A percentile compares a stretch with the other conserved stretches of the same genome.
These are phyloP conservation scores for Drosophila truncata DNA, from an alignment of 1,140 invertebrate species.

Conservation along the genomic window DNA sequence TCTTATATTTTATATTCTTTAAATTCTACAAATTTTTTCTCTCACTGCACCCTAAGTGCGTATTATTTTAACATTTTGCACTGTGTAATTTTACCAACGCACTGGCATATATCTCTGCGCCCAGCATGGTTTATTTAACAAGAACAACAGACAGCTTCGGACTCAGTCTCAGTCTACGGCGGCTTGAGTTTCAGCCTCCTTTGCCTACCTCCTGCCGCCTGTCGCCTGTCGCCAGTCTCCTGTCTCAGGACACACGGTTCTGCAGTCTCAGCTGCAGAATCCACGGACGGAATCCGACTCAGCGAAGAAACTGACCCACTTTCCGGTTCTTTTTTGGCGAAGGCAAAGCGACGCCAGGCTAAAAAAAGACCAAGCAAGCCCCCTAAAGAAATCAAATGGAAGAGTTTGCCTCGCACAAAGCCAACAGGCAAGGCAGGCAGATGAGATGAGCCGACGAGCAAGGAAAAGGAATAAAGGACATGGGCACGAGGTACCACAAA, in stretches of 20 bases:
- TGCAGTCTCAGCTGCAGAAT: conserved; percentile 28
- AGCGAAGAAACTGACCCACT: conserved; percentile 73
- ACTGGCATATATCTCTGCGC: conserved; percentile 31
- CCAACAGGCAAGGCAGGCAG: conserved; percentile 15
- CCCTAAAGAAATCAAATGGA: conserved; percentile 79
- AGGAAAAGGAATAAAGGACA: conserved; percentile 21
- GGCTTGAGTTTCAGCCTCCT: conserved; percentile 22
- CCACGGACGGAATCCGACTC: conserved; percentile 29
- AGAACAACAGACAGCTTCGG: conserved; percentile 65
- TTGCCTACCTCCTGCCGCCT: conserved; percentile 1
- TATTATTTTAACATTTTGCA: conserved; percentile 21
- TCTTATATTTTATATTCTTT: neutral
- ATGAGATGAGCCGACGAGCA: conserved; percentile 31
- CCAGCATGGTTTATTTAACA: conserved; percentile 75
- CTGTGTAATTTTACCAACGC: conserved; percentile 17
- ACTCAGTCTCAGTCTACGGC: conserved; percentile 10
- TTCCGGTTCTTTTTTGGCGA: conserved; percentile 59
- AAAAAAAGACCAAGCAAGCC: conserved; percentile 17
- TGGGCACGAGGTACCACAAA: conserved; percentile 4
- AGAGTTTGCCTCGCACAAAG: conserved; percentile 67
- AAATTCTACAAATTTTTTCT: neutral
- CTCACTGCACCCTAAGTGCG: neutral
- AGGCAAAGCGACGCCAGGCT: conserved; percentile 45
- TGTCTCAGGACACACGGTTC: conserved; percentile 1
- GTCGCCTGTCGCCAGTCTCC: neutral